Percentiles rank a stretch among this genome's conserved stretches.
Conservation (phyloP, 2,888 invertebrate genomes). For the Neocrepidodera transversa region DNA sequence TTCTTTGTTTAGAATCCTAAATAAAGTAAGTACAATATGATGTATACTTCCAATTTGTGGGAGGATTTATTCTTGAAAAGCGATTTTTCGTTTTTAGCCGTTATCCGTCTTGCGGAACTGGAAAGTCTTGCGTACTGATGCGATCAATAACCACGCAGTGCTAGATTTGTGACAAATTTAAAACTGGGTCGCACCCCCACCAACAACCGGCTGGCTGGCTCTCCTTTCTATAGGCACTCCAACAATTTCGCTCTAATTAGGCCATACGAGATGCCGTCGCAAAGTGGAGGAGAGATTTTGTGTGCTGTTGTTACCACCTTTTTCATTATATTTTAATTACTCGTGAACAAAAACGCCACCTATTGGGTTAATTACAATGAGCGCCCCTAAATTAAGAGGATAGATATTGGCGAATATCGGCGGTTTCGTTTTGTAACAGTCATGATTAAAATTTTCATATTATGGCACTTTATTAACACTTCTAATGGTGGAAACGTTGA, state of each 20-base stretch:
- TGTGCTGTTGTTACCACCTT: background rate
- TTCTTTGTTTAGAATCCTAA: too few relatives aligned
- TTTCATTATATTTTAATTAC: background rate
- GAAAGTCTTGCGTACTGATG: constrained; percentile 51
- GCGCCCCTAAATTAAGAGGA: too few relatives aligned
- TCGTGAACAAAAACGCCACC: too few relatives aligned
- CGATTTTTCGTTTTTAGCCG: background rate
- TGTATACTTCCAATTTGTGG: background rate
- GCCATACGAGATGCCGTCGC: constrained; percentile 25
- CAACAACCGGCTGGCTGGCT: constrained; percentile 35
- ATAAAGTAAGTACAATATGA: too few relatives aligned
- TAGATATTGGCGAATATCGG: too few relatives aligned
- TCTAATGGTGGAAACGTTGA: too few relatives aligned
- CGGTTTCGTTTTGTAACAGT: too few relatives aligned
- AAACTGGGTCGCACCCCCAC: constrained; percentile 53
- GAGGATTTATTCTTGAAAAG: background rate
- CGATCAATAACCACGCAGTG: constrained; percentile 56
- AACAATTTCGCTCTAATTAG: constrained; percentile 15
- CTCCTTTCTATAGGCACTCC: background rate
- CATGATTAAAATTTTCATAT: too few relatives aligned
- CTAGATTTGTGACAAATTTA: constrained; percentile 48
- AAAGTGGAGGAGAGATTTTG: constrained; percentile 11
- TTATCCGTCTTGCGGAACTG: constrained; percentile 31
- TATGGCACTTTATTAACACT: too few relatives aligned
- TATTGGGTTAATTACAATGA: too few relatives aligned